These are phyloP conservation scores for Chaetura pelagica DNA, from an alignment of 2,113 vertebrate species.

Conservation along the genomic window DNA sequence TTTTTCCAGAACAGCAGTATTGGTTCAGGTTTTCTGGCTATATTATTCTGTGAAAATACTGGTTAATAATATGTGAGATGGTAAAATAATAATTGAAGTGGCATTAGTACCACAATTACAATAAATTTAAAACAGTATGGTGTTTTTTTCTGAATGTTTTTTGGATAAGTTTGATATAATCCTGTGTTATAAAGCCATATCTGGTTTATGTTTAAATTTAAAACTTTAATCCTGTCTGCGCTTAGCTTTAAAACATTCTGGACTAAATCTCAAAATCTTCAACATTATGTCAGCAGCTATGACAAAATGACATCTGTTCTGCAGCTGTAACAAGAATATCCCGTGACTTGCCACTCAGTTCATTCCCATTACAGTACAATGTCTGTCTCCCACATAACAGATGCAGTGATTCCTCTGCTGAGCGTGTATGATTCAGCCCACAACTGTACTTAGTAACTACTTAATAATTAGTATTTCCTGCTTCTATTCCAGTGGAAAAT, in stretches of 20 bases:
- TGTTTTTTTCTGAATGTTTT: background rate
- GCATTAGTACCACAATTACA: background rate
- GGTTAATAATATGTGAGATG: background rate
- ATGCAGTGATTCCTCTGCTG: background rate
- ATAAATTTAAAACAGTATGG: background rate
- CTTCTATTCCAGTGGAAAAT: background rate
- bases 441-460: background rate
- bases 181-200: background rate
- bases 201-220: conserved; percentile 48
- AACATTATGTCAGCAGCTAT: conserved; percentile 58
- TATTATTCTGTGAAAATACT: background rate
- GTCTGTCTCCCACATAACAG: background rate
- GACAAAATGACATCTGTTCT: conserved; percentile 61
- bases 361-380: background rate
- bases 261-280: conserved; percentile 53
- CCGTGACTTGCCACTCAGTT: background rate
- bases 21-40: background rate
- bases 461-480: background rate
- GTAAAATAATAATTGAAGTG: conserved; percentile 3
- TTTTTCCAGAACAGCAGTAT: background rate
- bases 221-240: conserved; percentile 56
- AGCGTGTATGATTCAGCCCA: background rate
- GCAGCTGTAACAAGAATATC: background rate
- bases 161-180: background rate
- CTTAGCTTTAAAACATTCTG: conserved; percentile 44